Conservation (phyloP, 1,140 invertebrate species). For the Spodoptera frugiperda region DNA sequence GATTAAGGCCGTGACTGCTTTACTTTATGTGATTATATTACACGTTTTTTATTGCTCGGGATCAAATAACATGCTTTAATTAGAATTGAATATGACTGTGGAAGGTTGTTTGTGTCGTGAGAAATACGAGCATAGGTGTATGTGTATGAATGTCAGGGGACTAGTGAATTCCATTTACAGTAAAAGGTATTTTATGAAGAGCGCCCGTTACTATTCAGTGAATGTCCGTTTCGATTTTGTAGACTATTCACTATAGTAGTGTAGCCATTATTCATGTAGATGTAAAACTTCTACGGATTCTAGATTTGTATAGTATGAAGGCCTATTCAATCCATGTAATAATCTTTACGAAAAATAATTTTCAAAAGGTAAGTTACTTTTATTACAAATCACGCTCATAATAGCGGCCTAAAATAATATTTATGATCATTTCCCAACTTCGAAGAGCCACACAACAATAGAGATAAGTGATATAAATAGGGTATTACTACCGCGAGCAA, state of each 20-base stretch:
- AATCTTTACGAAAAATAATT: too few species aligned
- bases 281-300: too few species aligned
- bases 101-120: not conserved
- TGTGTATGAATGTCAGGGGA: not conserved
- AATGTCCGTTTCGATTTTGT: not conserved
- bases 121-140: not conserved
- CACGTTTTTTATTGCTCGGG: constrained; percentile 18
- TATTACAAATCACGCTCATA: not conserved
- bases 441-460: not conserved
- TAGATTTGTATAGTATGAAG: too few species aligned
- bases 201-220: not conserved
- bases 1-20: constrained; percentile 45
- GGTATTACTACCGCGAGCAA: constrained; percentile 22
- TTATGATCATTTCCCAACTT: constrained; percentile 2
- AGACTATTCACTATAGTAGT: not conserved
- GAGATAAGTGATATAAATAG: constrained; percentile 30
- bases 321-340: too few species aligned
- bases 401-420: constrained; percentile 13
- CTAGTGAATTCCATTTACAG: not conserved
- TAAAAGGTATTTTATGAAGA: constrained; percentile 1
- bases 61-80: constrained; percentile 5
- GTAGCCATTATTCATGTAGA: too few species aligned
- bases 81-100: not conserved
- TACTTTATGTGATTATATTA: constrained; percentile 29
- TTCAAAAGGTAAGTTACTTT: too few species aligned